Conservation (phyloP, 1,140 invertebrate species). For the Thaumetopoea pityocampa region DNA sequence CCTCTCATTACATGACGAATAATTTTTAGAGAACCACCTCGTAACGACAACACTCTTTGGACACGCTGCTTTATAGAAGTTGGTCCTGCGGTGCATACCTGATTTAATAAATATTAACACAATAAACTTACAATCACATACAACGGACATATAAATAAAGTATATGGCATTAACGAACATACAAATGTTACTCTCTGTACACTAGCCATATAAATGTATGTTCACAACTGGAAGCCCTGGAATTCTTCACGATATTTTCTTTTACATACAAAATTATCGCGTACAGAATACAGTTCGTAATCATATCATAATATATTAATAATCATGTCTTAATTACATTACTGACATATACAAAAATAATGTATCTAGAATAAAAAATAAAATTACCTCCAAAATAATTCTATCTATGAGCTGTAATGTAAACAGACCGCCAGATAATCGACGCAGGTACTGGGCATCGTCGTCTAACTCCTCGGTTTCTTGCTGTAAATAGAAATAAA, state of each 20-base stretch:
- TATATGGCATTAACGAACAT: too few relatives aligned
- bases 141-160: too few relatives aligned
- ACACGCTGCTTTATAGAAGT: constrained; percentile 91
- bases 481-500: constrained; percentile 42
- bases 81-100: constrained; percentile 84
- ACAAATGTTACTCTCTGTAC: too few relatives aligned
- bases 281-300: too few relatives aligned
- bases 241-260: too few relatives aligned
- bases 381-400: constrained; percentile 90
- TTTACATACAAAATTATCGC: too few relatives aligned
- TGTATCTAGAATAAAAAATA: not conserved
- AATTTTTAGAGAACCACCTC: constrained; percentile 94
- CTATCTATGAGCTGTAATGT: constrained; percentile 97
- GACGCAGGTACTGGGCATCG: constrained; percentile 88
- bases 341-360: too few relatives aligned
- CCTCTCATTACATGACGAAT: constrained; percentile 96
- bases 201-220: too few relatives aligned
- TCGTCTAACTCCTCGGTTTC: constrained; percentile 72
- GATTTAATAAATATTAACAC: not conserved
- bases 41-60: constrained; percentile 90
- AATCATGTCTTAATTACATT: too few relatives aligned
- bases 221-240: too few relatives aligned
- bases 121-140: not conserved
- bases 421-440: constrained; percentile 95
- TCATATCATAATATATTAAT: too few relatives aligned